A percentile compares a stretch with the other conserved stretches of the same genome.
phyloP scores from a whole-genome alignment of 2,113 vertebrate genomes.

The Ia io region DNA sequence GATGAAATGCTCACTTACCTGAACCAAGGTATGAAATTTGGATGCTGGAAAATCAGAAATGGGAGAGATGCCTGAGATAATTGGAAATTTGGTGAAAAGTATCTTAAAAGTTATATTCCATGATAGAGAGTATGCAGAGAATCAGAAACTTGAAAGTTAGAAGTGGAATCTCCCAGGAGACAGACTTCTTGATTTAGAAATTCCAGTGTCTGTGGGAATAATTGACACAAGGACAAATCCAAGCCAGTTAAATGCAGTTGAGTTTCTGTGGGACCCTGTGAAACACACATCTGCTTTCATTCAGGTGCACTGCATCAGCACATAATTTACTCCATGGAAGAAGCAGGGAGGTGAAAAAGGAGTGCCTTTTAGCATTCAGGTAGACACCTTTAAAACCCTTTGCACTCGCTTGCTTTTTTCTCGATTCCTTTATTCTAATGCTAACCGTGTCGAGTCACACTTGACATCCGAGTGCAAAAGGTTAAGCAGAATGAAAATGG shows the following conservation, averaged over 20 bases:
- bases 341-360: constrained; percentile 88
- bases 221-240: constrained; percentile 88
- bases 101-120: constrained; percentile 88
- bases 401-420: no score
- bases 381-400: constrained; percentile 89
- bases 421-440: no score
- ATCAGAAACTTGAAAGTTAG: constrained; percentile 88
- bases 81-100: constrained; percentile 86
- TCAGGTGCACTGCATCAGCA: constrained; percentile 90
- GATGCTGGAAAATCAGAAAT: constrained; percentile 93
- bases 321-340: constrained; percentile 87
- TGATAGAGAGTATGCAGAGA: constrained; percentile 87
- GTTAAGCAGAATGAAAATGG: constrained; percentile 86
- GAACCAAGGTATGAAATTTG: constrained; percentile 92
- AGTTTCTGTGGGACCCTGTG: constrained; percentile 90
- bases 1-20: neutral
- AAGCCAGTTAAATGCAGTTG: constrained; percentile 88
- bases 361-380: constrained; percentile 88
- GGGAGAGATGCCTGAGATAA: constrained; percentile 91
- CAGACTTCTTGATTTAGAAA: constrained; percentile 87
- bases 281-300: constrained; percentile 90
- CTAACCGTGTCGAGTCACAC: no score
- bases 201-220: constrained; percentile 90
- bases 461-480: no score
- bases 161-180: constrained; percentile 89